Percentiles rank a stretch among this genome's conserved stretches.
These are phyloP conservation scores for Sporophila hypoxantha DNA, from an alignment of 2,113 vertebrate species.

Conservation along the genomic window DNA sequence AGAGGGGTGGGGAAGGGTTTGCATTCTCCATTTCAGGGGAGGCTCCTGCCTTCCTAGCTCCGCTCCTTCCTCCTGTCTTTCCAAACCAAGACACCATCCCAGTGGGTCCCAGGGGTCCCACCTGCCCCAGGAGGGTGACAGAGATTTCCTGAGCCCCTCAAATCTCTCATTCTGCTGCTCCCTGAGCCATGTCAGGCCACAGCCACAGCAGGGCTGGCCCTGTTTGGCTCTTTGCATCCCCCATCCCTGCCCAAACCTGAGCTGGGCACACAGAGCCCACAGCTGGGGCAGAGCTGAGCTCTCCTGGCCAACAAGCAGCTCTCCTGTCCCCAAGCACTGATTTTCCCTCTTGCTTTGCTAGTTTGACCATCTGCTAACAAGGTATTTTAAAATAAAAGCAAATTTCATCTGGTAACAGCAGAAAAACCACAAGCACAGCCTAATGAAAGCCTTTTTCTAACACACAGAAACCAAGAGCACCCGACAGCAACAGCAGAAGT, in stretches of 20 bases:
- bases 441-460: not conserved
- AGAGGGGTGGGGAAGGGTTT: no score
- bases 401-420: not conserved
- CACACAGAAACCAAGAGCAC: slow-evolving; percentile 4
- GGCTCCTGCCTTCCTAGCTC: no score
- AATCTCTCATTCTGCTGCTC: not conserved
- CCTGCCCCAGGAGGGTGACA: not conserved
- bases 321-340: not conserved
- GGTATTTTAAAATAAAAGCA: not conserved
- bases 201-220: no score
- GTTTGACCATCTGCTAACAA: not conserved
- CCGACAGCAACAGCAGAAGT: not conserved
- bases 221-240: not conserved
- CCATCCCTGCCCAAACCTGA: not conserved
- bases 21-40: no score
- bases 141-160: rapidly evolving
- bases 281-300: not conserved
- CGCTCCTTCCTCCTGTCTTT: no score
- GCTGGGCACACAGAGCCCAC: not conserved
- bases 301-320: not conserved
- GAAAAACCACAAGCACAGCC: slow-evolving; percentile 7
- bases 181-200: not conserved
- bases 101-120: not conserved
- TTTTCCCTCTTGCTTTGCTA: not conserved
- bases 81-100: no score